Percentiles rank a stretch among this genome's conserved stretches.
phyloP scores from a whole-genome alignment of 2,888 invertebrate genomes.

The Diadegma fenestrale region DNA sequence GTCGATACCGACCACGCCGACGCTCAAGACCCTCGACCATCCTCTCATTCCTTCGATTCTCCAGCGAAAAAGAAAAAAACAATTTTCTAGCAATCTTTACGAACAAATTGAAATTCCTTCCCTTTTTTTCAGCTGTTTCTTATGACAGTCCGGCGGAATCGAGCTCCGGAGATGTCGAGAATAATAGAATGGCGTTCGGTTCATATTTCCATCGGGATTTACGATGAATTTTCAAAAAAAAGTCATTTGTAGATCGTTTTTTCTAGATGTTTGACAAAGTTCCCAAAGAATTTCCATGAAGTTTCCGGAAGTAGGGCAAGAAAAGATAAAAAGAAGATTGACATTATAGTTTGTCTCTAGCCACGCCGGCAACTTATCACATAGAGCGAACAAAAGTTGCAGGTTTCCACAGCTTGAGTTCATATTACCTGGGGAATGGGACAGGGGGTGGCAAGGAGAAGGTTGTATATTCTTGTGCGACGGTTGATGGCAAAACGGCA shows the following conservation, averaged over 20 bases:
- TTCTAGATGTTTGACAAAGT: background rate
- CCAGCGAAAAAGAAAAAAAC: background rate
- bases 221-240: too few relatives aligned
- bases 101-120: too few relatives aligned
- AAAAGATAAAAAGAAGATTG: too few relatives aligned
- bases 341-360: constrained; percentile 23
- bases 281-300: background rate
- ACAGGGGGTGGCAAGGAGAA: constrained; percentile 30
- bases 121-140: background rate
- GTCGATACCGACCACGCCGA: constrained; percentile 76
- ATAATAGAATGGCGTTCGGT: too few relatives aligned
- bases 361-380: constrained; percentile 18
- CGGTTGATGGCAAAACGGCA: constrained; percentile 57
- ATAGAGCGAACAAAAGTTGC: constrained; percentile 44
- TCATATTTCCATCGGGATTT: too few relatives aligned
- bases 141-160: background rate
- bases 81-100: background rate
- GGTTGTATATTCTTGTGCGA: constrained; percentile 48
- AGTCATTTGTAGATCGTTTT: background rate
- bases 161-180: too few relatives aligned
- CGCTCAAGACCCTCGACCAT: constrained; percentile 61
- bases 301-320: too few relatives aligned
- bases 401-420: constrained; percentile 52
- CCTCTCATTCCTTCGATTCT: background rate
- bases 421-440: constrained; percentile 47